Evolutionary conservation across 2,888 invertebrate genomes (phyloP), one percentile per base, ranked within the genome.

Genomic region (Acleris cristana): DNA sequence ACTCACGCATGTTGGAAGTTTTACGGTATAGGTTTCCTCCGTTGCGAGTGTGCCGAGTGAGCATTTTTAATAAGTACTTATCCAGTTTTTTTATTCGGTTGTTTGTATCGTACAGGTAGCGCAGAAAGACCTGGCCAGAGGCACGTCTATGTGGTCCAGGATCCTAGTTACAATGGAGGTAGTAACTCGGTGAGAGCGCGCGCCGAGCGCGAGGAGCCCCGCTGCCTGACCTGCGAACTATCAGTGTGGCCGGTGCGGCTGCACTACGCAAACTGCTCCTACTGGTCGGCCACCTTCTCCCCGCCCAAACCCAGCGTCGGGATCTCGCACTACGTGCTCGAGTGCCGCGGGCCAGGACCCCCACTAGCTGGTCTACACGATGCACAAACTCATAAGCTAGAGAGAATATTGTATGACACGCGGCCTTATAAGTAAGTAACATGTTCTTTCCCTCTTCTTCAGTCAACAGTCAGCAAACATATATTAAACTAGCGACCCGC

Each of bases 301-400:
- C 94, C 95, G 51, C 79, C 92, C 65, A 87, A 85, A 57, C 88
- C 90, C 14, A 84, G 81, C 64, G 82, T 87, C 62, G 93, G 92
- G 90, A 91, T 92, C 75, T 87, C 91, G 67, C 91, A 92, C 83
- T 98, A 97, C 86, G 97, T 97, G 75, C 94, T 98, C 76, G 95
- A 97, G 82, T 99, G 99, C 88, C 96, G 96, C 78, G 98, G 98
- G n/a, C 98, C 98, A 53, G 97, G 97, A 70, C 95, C 98, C 72
- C 98, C 98, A 70, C 94, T 97, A 76, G 96, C 96, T 55, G 97
- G 95, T 26, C 94, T 97, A 74, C 97, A 97, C 86, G 95, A 95
- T 74, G 95, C 95, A 78, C 94, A 94, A 77, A 95, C 95, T 57
- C 96, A 97, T 89, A 96, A 96, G 83, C 93, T 97, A 87, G 94